Conservation (phyloP, 2,113 vertebrate genomes). For the Uria lomvia region DNA sequence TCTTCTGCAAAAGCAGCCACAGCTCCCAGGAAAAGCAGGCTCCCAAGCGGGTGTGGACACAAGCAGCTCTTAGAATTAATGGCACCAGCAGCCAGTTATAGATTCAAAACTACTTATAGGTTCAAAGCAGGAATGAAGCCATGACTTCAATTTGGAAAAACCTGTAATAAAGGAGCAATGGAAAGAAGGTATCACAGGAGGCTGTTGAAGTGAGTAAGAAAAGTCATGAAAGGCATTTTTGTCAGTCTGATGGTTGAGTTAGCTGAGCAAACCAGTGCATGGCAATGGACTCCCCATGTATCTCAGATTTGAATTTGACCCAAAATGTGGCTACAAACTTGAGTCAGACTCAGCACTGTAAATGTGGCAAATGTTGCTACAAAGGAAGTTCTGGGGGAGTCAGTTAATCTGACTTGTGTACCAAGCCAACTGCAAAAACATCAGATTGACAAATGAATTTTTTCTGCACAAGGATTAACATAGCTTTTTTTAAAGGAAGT, state of each 20-base stretch:
- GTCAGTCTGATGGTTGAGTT: not conserved
- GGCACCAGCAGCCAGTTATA: not conserved
- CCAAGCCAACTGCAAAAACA: not conserved
- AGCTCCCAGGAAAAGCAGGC: not conserved
- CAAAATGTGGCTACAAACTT: not conserved
- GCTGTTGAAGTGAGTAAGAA: not conserved
- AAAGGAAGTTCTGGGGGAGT: not conserved
- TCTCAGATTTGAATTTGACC: not conserved
- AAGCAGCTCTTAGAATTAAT: not conserved
- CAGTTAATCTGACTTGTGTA: not conserved
- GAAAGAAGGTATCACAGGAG: not conserved
- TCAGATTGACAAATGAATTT: not conserved
- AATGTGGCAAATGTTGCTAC: not conserved
- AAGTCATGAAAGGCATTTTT: not conserved
- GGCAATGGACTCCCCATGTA: not conserved
- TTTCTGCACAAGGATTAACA: not conserved
- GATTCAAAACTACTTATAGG: not conserved
- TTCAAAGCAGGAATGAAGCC: not conserved
- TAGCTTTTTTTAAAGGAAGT: not conserved
- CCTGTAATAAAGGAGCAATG: not conserved
- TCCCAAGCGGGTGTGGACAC: not conserved
- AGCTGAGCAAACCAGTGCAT: not conserved
- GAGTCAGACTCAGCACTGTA: not conserved
- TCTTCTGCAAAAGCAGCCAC: not conserved
- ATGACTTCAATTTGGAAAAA: not conserved